Percentiles rank a stretch among this genome's conserved stretches.
phyloP scores from a whole-genome alignment of 2,113 vertebrate species.

The Mystacornis crossleyi region DNA sequence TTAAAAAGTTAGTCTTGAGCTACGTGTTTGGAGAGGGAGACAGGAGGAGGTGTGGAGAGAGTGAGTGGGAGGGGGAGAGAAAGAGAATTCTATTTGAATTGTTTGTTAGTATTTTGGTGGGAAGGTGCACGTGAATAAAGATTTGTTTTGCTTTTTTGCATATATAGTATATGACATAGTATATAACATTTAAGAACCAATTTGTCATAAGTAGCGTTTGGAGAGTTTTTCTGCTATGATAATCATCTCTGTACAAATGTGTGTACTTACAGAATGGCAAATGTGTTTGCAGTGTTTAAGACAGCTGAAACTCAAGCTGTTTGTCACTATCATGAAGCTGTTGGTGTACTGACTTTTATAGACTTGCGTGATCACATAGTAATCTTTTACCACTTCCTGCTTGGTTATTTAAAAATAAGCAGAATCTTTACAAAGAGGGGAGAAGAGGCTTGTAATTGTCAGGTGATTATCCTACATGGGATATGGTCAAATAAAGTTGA shows the following conservation, averaged over 20 bases:
- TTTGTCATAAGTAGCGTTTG: accelerated
- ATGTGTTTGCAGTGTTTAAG: background rate
- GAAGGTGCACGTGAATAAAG: background rate
- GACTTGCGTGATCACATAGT: background rate
- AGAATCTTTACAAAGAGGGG: background rate
- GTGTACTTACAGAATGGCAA: background rate
- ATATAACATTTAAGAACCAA: background rate
- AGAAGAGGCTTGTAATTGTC: background rate
- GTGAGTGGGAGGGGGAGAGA: background rate
- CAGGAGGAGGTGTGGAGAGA: background rate
- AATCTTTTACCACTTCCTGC: background rate
- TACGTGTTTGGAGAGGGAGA: accelerated
- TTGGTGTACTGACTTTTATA: background rate
- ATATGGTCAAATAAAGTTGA: background rate
- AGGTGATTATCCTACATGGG: background rate
- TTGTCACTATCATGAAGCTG: background rate
- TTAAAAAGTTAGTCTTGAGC: background rate
- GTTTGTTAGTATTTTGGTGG: background rate
- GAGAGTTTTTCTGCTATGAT: background rate
- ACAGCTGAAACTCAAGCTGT: background rate
- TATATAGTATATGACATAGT: accelerated
- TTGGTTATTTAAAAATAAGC: background rate
- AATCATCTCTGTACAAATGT: background rate
- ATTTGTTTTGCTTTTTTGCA: background rate
- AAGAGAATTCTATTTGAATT: accelerated